Evolutionary conservation across 2,888 invertebrate genomes (phyloP), one percentile per base, ranked within the genome.

Genomic region (Aricia artaxerxes): DNA sequence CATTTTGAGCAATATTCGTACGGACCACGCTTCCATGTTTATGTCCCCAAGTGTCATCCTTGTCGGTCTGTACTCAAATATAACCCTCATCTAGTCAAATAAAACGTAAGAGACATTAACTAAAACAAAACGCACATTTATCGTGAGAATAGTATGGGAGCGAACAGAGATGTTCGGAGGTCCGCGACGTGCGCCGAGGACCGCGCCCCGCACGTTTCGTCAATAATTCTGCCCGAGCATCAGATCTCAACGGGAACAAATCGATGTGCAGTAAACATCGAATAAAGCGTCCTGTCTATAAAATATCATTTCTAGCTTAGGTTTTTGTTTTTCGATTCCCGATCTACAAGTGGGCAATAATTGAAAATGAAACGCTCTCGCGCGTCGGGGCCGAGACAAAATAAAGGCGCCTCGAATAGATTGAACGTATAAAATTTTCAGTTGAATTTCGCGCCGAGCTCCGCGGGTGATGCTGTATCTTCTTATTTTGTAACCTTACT

Each of bases 291-390:
- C 88, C 88, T 90, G 90, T 92, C 92, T 91, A 93, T 94, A 93
- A 93, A 94, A 93, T 94, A 94, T 93, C 90, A 94, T 93, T 92
- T 91, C 88, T 88, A 90, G 90, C 89, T 91, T 83, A 84, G 84
- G 83, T 87, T 88, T 92, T 93, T 93, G 92, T 92, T 94, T 92
- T 90, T 91, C 87, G 91, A 88, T 90, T 90, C 91, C 87, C 89
- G 91, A 93, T 94, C 94, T 91, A 94, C 94, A 94, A 94, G 94
- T 94, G 94, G 94, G 94, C 92, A 93, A 94, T 94, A 94, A 94
- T 94, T 94, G 94, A 94, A 94, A 93, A 93, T 90, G 93, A 94
- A 93, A 94, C 92, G 90, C 91, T 91, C 90, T 91, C 90, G 91
- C 89, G 89, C 88, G 88, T 89, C 89, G 88, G 91, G 88, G 90